These are phyloP conservation scores for Neosalanx taihuensis DNA, from an alignment of 2,797 vertebrate species.

Conservation along the genomic window DNA sequence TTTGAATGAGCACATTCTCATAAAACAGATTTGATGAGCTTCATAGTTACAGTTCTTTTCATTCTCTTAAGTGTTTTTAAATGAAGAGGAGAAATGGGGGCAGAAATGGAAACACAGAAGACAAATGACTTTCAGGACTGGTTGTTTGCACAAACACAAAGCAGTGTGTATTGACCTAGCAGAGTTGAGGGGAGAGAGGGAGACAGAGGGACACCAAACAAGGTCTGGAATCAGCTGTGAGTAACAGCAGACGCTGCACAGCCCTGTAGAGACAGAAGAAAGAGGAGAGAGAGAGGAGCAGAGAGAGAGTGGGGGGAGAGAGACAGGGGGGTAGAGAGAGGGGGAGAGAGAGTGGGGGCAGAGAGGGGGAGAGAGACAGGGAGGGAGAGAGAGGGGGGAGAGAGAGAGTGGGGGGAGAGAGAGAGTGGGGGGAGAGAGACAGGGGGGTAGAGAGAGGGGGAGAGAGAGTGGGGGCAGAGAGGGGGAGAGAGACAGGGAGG, in stretches of 20 bases:
- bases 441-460: not conserved
- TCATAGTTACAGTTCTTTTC: not conserved
- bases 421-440: not conserved
- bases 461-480: constrained; percentile 15
- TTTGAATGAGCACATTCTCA: not conserved
- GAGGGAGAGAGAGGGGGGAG: constrained; percentile 19
- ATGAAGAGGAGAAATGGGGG: not conserved
- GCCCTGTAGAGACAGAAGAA: constrained; percentile 42
- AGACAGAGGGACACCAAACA: constrained; percentile 64
- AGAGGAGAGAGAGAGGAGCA: constrained; percentile 26
- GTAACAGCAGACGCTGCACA: constrained; percentile 52
- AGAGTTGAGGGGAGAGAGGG: constrained; percentile 5
- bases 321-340: constrained; percentile 25
- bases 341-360: constrained; percentile 1
- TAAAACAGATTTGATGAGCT: not conserved
- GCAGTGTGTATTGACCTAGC: constrained; percentile 1
- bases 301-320: constrained; percentile 15
- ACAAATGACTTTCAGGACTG: not conserved
- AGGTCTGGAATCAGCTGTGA: constrained; percentile 62
- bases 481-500: constrained; percentile 25
- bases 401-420: not conserved
- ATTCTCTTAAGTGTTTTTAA: not conserved
- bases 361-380: not conserved
- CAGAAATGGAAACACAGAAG: not conserved
- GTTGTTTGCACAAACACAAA: constrained; percentile 3